Base-by-base conservation (phyloP, 2,888 invertebrate species). In the Microctonus brassicae region DNA sequence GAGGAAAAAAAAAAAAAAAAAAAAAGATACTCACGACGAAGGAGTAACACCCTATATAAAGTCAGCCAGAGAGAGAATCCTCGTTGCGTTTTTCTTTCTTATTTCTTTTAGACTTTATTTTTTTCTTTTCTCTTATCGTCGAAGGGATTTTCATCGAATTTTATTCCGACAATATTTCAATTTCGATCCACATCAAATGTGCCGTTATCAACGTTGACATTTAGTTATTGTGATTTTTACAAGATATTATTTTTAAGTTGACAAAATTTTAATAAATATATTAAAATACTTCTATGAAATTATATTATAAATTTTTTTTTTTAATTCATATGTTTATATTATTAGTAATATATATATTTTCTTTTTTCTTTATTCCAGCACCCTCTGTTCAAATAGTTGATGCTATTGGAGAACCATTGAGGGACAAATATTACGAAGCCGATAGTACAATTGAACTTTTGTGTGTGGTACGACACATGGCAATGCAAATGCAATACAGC, bases 331-430 rank as follows among this genome's bases (percentile, higher is more conserved):
- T n/a, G n/a, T n/a, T n/a, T n/a, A n/a, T n/a, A n/a, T n/a, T n/a
- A n/a, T n/a, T n/a, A n/a, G n/a, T n/a, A n/a, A n/a, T 69, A 33
- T 26, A 34, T 42, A 58, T 36, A n/a, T 1, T 13, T 9, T 10
- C 47, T 26, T 58, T 57, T 62, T 53, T 2, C 10, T 26, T 34
- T 20, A 75, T 83, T 81, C 1, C 88, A 93, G 93, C 92, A 17
- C 93, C 93, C 17, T 92, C 92, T 88, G 92, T 93, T 17, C 90
- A 91, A 88, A 92, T 93, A 77, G 91, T 92, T 9, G 93, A 93
- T 81, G 91, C 91, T 76, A 90, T 91, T 60, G 93, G 92, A 0
- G 90, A 90, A 7, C 90, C 91, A 10, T 89, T 93, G n/a, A 86
- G 89, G 63, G 92, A 91, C 87, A 92, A 92, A 83, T 92, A 90